Evolutionary conservation across 2,113 vertebrate genomes (phyloP).

Genomic region (Mormyrus iriodes): DNA sequence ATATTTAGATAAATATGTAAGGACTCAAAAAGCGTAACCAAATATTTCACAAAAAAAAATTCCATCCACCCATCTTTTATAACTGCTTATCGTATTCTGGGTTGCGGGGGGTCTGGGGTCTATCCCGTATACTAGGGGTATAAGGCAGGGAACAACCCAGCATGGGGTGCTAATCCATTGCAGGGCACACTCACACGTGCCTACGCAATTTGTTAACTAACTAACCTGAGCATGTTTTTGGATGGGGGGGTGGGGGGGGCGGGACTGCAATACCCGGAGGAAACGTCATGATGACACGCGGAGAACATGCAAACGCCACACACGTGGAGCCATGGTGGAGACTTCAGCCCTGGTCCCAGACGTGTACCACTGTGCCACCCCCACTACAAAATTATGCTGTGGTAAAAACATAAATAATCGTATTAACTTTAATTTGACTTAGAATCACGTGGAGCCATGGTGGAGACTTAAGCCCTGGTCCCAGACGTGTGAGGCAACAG

Average conservation of each 20-base stretch:
- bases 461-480: neutral
- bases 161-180: neutral
- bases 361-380: no score
- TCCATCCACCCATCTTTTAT: neutral
- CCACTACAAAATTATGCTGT: no score
- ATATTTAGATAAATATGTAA: neutral
- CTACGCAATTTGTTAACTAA: neutral
- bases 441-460: neutral
- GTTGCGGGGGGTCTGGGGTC: neutral
- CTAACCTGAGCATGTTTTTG: neutral
- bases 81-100: neutral
- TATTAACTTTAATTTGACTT: no score
- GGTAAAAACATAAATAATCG: no score
- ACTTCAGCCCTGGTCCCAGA: no score
- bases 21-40: neutral
- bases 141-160: neutral
- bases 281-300: neutral
- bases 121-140: no score
- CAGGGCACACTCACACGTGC: neutral
- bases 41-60: neutral
- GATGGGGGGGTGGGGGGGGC: neutral
- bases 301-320: neutral
- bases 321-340: neutral
- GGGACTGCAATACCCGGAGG: neutral
- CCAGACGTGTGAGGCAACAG: neutral